Conservation (phyloP, 1,140 invertebrate species). For the Caerostris extrusa region DNA sequence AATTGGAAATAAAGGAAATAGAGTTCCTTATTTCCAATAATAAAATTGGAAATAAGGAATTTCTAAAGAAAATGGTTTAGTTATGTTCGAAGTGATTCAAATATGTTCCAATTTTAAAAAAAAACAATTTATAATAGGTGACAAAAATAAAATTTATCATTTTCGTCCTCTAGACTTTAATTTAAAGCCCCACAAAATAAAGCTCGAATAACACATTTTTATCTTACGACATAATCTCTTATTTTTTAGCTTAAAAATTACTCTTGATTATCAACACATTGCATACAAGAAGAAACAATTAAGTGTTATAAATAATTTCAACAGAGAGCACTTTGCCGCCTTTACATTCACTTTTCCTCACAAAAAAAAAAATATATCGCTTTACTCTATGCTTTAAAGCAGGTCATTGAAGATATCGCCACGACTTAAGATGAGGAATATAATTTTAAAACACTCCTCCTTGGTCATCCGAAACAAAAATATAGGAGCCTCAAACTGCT, state of each 20-base stretch:
- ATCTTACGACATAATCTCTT: neutral
- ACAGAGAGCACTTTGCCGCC: neutral
- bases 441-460: constrained; percentile 53
- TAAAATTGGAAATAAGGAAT: too few relatives aligned
- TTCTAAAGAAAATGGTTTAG: too few relatives aligned
- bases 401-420: neutral
- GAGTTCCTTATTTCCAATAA: too few relatives aligned
- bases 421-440: constrained; percentile 27
- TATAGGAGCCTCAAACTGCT: constrained; percentile 66
- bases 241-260: too few relatives aligned
- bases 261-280: neutral
- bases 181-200: too few relatives aligned
- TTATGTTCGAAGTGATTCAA: too few relatives aligned
- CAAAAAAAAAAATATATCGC: neutral
- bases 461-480: constrained; percentile 62
- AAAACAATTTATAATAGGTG: too few relatives aligned
- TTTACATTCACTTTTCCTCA: neutral
- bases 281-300: neutral
- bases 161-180: too few relatives aligned
- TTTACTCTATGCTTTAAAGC: neutral
- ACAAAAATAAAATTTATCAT: too few relatives aligned
- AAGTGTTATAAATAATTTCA: neutral
- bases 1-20: too few relatives aligned
- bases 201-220: too few relatives aligned
- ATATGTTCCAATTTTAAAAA: too few relatives aligned